These are phyloP conservation scores for Leptura quadrifasciata DNA, from an alignment of 2,888 invertebrate species.

Conservation along the genomic window DNA sequence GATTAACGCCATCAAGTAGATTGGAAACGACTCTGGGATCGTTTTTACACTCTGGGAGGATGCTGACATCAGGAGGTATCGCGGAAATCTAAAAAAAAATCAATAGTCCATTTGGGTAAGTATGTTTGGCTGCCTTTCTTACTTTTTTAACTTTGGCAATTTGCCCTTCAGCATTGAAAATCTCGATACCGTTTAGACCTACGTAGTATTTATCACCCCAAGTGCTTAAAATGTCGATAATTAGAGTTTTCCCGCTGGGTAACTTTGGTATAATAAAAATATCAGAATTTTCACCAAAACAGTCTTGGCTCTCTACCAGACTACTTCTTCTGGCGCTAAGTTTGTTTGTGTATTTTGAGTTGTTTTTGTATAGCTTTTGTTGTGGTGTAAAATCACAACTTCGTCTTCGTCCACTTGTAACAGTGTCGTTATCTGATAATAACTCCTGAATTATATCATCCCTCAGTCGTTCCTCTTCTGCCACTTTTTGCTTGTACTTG, in stretches of 20 bases:
- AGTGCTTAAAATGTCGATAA: conserved; percentile 82
- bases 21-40: conserved; percentile 80
- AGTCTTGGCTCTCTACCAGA: conserved; percentile 42
- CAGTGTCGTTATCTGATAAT: conserved; percentile 66
- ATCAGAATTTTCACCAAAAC: conserved; percentile 36
- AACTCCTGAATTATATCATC: conserved; percentile 69
- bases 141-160: conserved; percentile 79
- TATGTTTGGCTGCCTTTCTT: conserved; percentile 47
- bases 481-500: conserved; percentile 66
- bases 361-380: conserved; percentile 46
- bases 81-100: conserved; percentile 74
- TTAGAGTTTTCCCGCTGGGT: conserved; percentile 81
- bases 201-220: conserved; percentile 90
- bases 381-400: conserved; percentile 47
- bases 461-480: conserved; percentile 68
- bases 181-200: conserved; percentile 86
- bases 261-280: conserved; percentile 85
- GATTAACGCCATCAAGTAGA: conserved; percentile 82
- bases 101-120: neutral
- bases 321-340: conserved; percentile 42
- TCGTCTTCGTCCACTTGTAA: conserved; percentile 58
- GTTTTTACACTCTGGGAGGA: conserved; percentile 81
- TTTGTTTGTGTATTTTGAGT: conserved; percentile 56
- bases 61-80: conserved; percentile 77
- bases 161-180: conserved; percentile 81